These are phyloP conservation scores for Alsophila aescularia DNA, from an alignment of 2,888 invertebrate species.

Conservation along the genomic window DNA sequence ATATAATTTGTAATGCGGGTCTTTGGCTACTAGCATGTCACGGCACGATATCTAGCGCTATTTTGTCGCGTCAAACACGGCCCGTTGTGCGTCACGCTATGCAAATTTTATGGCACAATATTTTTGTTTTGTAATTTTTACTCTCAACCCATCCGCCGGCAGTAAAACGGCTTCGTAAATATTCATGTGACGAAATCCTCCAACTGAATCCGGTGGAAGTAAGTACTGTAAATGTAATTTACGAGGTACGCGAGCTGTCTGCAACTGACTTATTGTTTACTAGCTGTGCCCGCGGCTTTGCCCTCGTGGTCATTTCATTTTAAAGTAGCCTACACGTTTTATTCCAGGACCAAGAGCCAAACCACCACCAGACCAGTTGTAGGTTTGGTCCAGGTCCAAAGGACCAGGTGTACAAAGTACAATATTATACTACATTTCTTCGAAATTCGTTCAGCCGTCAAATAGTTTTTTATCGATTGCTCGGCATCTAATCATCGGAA, in stretches of 20 bases:
- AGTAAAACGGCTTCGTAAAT: conserved; percentile 39
- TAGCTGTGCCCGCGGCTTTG: too few relatives aligned
- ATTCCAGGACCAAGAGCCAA: too few relatives aligned
- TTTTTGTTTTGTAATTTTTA: conserved; percentile 54
- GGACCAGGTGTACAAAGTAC: too few relatives aligned
- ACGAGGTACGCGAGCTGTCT: conserved; percentile 13
- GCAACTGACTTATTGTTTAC: conserved; percentile 14
- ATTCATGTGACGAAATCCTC: conserved; percentile 39
- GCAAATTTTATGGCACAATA: conserved; percentile 56
- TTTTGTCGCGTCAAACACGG: conserved; percentile 39
- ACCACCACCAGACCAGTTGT: too few relatives aligned
- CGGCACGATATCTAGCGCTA: conserved; percentile 9
- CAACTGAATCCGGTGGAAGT: conserved; percentile 24
- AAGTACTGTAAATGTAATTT: conserved; percentile 20
- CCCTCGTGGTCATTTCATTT: too few relatives aligned
- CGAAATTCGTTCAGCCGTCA: too few relatives aligned
- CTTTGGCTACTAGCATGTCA: not conserved
- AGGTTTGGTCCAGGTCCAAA: too few relatives aligned
- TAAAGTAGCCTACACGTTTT: too few relatives aligned
- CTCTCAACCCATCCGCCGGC: conserved; percentile 41
- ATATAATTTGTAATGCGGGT: conserved; percentile 1
- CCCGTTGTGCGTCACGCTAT: conserved; percentile 48
- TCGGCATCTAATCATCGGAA: too few relatives aligned
- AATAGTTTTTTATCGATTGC: too few relatives aligned
- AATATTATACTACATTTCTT: too few relatives aligned